Base-by-base conservation (phyloP, 2,113 vertebrate species). In the Lepus americanus region DNA sequence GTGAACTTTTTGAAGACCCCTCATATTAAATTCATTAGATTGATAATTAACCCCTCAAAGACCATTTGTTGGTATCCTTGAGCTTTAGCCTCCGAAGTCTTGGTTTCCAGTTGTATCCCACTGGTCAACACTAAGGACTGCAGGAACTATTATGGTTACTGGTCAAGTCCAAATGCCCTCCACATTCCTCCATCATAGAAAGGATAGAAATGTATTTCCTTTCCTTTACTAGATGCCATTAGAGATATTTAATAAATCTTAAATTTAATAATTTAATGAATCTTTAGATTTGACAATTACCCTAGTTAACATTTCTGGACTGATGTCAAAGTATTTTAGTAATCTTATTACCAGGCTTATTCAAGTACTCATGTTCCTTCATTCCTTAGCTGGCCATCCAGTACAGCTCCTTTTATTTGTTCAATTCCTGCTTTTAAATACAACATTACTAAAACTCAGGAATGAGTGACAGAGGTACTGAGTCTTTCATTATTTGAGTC, bases 321-420 rank as follows among this genome's bases (percentile, higher is more conserved):
- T 91, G 79, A 80, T 72, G 44, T 33, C 81, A 87, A 91, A 95
- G 78, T 89, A 27, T 90, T 93, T 90, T 81, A 91, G 33, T 94
- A 92, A 93, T 59, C 36, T 36, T 70, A 67, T 70, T 4, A 94
- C 13, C 25, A 39, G 77, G 16, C 17, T 93, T 49, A 83, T 94
- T 97, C 94, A 95, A 96, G 98, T 97, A 97, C 91, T 97, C 19
- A 95, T 0, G 78, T 44, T 63, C 25, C 12, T 94, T 12, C 10
- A n/a, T 67, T 94, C 44, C 59, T 1, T 59, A 69, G 63, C 39
- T 31, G 95, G 92, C 80, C 92, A 97, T 87, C 64, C 59, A 92
- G 19, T 1, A 81, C 12, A 96, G 11, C 1, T 92, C 20, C 90
- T 82, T 96, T 96, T 93, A 95, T 44, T 96, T 95, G 83, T 93